These are phyloP conservation scores for Corydoras maculifer DNA, from an alignment of 2,113 vertebrate genomes.

Conservation along the genomic window DNA sequence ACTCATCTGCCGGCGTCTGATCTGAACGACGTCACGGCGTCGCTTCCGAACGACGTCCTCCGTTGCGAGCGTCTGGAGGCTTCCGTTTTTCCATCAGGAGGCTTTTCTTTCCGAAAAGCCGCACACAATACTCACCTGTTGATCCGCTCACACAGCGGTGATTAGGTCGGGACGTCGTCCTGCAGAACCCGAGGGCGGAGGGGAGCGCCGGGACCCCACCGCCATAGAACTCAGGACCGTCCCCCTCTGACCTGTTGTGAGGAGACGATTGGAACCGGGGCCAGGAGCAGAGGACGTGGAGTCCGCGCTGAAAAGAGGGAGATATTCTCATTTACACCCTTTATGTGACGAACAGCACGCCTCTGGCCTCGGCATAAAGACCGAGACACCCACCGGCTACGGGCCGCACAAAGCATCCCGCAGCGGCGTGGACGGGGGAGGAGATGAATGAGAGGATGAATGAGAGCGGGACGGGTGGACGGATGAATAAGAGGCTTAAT, in stretches of 20 bases:
- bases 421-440: neutral
- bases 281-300: slow-evolving; percentile 9
- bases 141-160: slow-evolving; percentile 8
- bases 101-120: neutral
- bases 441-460: neutral
- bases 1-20: slow-evolving; percentile 6
- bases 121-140: slow-evolving; percentile 24
- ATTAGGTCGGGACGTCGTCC: slow-evolving; percentile 7
- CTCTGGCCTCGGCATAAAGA: slow-evolving; percentile 10
- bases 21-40: slow-evolving; percentile 8
- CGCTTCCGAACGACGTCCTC: neutral
- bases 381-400: slow-evolving; percentile 13
- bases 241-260: slow-evolving; percentile 58
- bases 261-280: neutral
- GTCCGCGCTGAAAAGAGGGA: slow-evolving; percentile 20
- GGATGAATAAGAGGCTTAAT: neutral
- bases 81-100: neutral
- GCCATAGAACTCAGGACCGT: slow-evolving; percentile 63
- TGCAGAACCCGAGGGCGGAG: slow-evolving; percentile 10
- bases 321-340: slow-evolving; percentile 39
- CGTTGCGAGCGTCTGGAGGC: neutral
- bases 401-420: slow-evolving; percentile 9
- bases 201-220: slow-evolving; percentile 65
- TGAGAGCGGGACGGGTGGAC: neutral
- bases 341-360: slow-evolving; percentile 34